Percentiles rank a stretch among this genome's conserved stretches.
Conservation (phyloP, 2,888 invertebrate genomes). For the Acanthopleura granulata region DNA sequence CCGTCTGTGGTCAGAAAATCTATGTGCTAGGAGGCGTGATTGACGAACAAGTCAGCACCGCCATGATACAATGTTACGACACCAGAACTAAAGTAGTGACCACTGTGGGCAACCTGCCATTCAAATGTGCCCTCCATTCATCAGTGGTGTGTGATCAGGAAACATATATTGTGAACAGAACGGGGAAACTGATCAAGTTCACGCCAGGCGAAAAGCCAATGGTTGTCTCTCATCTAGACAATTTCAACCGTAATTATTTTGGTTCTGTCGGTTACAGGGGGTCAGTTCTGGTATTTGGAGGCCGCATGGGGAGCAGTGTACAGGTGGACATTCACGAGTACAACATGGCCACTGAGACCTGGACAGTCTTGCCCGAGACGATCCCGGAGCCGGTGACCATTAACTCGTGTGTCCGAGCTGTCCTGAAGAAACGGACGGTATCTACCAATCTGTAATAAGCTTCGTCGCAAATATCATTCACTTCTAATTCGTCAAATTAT, state of each 20-base stretch:
- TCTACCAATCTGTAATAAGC: not conserved
- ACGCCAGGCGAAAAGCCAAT: constrained; percentile 3
- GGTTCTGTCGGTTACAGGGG: not conserved
- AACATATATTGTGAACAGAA: constrained; percentile 48
- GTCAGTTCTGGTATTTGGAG: constrained; percentile 6
- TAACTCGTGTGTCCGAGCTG: not conserved
- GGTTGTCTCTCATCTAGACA: not conserved
- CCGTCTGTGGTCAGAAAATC: constrained; percentile 51
- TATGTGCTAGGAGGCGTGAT: constrained; percentile 57
- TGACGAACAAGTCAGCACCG: constrained; percentile 54
- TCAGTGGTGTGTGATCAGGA: constrained; percentile 44
- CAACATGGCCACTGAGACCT: constrained; percentile 18
- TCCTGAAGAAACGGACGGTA: not conserved
- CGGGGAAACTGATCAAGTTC: constrained; percentile 50
- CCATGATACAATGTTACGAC: constrained; percentile 55
- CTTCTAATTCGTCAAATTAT: no score
- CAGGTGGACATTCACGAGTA: constrained; percentile 23
- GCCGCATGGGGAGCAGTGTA: constrained; percentile 12
- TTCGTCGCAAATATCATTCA: no score
- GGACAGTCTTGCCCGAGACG: constrained; percentile 18
- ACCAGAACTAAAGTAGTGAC: constrained; percentile 44
- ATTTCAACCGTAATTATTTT: constrained; percentile 13
- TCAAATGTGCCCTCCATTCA: constrained; percentile 49
- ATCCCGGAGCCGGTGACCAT: constrained; percentile 12
- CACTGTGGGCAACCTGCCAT: constrained; percentile 49